Evolutionary conservation across 2,113 vertebrate species (phyloP).

Genomic region (Prionailurus viverrinus): DNA sequence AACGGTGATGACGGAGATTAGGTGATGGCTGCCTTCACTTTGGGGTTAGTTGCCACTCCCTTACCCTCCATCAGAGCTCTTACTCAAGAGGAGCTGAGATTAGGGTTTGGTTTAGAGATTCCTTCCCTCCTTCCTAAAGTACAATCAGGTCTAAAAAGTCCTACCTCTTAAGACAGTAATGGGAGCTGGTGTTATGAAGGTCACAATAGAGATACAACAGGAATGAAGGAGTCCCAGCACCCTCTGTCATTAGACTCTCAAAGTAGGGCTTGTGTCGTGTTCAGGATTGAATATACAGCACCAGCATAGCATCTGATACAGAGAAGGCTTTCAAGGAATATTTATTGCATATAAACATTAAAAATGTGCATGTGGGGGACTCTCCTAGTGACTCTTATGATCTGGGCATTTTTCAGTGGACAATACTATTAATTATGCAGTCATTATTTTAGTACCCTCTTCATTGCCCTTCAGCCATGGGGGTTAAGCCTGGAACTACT

Average conservation of each 20-base stretch:
- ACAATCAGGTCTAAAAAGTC: neutral
- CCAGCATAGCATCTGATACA: neutral
- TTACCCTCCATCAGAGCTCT: neutral
- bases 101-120: neutral
- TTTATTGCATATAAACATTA: neutral
- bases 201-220: neutral
- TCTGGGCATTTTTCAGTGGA: neutral
- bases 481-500: neutral
- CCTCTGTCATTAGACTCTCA: accelerated
- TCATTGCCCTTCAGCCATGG: neutral
- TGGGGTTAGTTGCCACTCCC: neutral
- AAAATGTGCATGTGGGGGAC: neutral
- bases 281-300: neutral
- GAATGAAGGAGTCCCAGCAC: neutral
- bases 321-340: constrained; percentile 22
- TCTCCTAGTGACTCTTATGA: neutral
- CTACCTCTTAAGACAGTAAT: neutral
- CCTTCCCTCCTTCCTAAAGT: neutral
- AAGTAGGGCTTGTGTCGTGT: neutral
- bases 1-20: neutral
- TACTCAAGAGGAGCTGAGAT: neutral
- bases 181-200: neutral
- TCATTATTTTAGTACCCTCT: neutral
- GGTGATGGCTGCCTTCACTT: neutral
- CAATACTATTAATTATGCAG: neutral